Evolutionary conservation across 1,140 invertebrate genomes (phyloP), one percentile per base, ranked within the genome.

Genomic region (Neodiprion virginianus): DNA sequence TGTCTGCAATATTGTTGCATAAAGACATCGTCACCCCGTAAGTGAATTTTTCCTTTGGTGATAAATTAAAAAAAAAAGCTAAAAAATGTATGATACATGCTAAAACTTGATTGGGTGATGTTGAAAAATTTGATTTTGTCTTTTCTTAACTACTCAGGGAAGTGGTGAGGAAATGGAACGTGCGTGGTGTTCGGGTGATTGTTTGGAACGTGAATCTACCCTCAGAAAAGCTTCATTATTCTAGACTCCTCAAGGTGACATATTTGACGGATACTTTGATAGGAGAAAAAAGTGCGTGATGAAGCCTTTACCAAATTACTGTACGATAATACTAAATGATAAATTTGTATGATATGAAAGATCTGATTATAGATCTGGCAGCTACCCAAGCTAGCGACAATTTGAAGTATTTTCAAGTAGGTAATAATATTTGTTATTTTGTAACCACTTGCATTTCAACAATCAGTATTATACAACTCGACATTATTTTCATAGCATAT

Each of bases 241-340:
- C 88, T 1, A 89, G 87, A 17, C 85, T 90, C 9, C 83, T 93
- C 2, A 89, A 89, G 80, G 83, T 93, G 47, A 89, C 92, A 9
- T 93, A 93, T 80, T 83, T 94, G 47, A 92, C 93, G 53, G 92
- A 93, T 82, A 93, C 92, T n/a, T 86, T 93, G 69, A 84, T 92
- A 28, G 89, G 91, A 1, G 92, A 92, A 77, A 89, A 61, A 17
- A 61, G 28, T 5, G 11, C n/a, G 53, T 5, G 8, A 61, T 12
- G 28, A 40, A 40, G 28, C 28, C 28, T 40, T 40, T 40, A 40
- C 28, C 7, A 17, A 61, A 61, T 61, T 40, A 40, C 28, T 40
- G 28, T 40, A 40, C 28, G 28, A 40, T 40, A 40, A 40, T 40
- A 40, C 28, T 40, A 40, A 40, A 40, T 40, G 28, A 40, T 40